Conservation (phyloP, 64 coral and sea anemone genomes). For the Cladopsammia gracilis region DNA sequence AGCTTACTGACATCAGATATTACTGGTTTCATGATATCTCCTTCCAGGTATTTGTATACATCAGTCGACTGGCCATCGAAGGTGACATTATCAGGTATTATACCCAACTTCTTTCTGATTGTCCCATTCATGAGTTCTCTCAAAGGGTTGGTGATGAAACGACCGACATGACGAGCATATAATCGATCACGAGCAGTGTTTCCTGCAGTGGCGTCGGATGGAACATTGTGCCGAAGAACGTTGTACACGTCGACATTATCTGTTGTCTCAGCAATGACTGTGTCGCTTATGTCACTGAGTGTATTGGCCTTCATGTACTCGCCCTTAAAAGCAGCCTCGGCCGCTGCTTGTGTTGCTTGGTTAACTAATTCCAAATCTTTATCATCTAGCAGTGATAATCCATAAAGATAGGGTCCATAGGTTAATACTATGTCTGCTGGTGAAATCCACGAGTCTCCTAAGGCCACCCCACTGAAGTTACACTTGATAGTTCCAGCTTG, state of each 20-base stretch:
- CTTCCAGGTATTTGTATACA: conserved; percentile 74
- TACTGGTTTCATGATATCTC: conserved; percentile 93
- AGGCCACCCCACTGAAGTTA: conserved; percentile 89
- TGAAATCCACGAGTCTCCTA: conserved; percentile 99
- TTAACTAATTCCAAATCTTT: conserved; percentile 73
- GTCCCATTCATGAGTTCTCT: conserved; percentile 92
- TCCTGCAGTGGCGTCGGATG: conserved; percentile 27
- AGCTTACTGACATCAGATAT: conserved; percentile 87
- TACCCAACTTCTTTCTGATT: conserved; percentile 95
- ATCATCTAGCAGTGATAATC: conserved; percentile 82
- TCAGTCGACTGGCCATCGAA: conserved; percentile 86
- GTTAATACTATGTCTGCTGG: conserved; percentile 92
- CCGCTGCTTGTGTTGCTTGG: conserved; percentile 54
- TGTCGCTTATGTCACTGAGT: conserved; percentile 66
- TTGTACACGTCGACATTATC: conserved; percentile 99
- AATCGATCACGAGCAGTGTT: conserved; percentile 46
- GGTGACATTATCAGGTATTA: conserved; percentile 81
- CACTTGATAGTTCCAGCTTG: conserved; percentile 67
- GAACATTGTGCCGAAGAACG: conserved; percentile 80
- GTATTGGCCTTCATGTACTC: conserved; percentile 77
- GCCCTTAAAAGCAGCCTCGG: conserved; percentile 73
- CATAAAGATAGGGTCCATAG: conserved; percentile 95
- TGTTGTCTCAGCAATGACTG: conserved; percentile 61
- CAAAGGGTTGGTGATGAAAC: conserved; percentile 63
- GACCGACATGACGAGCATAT: conserved; percentile 73